These are phyloP conservation scores for Rambutsinella grinnellia DNA, from an alignment of 2,888 invertebrate genomes.

Conservation along the genomic window DNA sequence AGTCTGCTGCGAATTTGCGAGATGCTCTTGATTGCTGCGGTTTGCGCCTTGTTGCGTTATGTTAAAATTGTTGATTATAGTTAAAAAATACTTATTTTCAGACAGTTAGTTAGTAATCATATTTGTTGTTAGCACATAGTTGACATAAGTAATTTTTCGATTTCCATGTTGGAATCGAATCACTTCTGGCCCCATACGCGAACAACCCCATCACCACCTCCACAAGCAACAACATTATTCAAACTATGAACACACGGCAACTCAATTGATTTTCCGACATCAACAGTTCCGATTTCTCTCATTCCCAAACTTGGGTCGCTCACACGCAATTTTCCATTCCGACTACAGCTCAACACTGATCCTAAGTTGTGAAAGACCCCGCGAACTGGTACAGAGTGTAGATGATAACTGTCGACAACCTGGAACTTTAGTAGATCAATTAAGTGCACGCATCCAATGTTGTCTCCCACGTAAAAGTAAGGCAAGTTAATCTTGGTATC, in stretches of 20 bases:
- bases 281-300: neutral
- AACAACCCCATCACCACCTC: conserved; percentile 61
- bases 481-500: conserved; percentile 32
- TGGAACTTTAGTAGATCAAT: conserved; percentile 53
- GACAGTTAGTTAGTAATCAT: no score
- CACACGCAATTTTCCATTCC: conserved; percentile 58
- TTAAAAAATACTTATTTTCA: no score
- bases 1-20: neutral
- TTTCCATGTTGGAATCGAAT: no score
- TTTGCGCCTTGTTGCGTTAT: no score
- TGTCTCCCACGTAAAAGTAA: conserved; percentile 63
- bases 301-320: conserved; percentile 55
- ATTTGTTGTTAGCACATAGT: no score
- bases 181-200: conserved; percentile 58
- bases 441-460: conserved; percentile 56
- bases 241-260: conserved; percentile 56
- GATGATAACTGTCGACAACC: conserved; percentile 48
- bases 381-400: conserved; percentile 58
- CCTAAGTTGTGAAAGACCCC: conserved; percentile 63
- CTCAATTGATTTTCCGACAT: conserved; percentile 30
- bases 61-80: no score
- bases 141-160: no score
- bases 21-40: neutral
- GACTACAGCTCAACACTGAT: conserved; percentile 57
- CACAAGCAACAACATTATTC: conserved; percentile 61